Evolutionary conservation across 2,888 invertebrate genomes (phyloP).

Genomic region (Heteropelma amictum): DNA sequence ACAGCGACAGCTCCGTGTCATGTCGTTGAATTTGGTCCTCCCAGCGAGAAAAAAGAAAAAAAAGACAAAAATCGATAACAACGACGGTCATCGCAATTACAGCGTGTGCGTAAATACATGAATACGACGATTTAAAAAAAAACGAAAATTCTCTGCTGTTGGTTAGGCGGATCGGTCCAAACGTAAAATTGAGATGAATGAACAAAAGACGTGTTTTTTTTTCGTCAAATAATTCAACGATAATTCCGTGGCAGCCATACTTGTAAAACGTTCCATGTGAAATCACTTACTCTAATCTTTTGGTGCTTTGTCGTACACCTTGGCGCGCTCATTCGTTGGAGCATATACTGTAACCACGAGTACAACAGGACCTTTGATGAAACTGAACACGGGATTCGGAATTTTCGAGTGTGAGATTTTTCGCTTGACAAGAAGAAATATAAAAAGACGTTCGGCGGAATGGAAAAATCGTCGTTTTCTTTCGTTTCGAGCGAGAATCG

Average conservation of each 20-base stretch:
- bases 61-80: conserved; percentile 19
- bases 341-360: conserved; percentile 89
- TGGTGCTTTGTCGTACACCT: conserved; percentile 91
- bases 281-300: conserved; percentile 93
- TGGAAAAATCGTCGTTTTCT: too few species aligned
- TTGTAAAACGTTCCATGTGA: conserved; percentile 70
- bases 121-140: too few species aligned
- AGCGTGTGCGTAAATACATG: too few species aligned
- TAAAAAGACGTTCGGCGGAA: background rate
- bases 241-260: conserved; percentile 67
- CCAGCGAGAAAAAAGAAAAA: conserved; percentile 25
- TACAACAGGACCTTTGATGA: conserved; percentile 58
- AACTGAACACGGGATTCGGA: conserved; percentile 16
- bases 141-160: too few species aligned
- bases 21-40: conserved; percentile 17
- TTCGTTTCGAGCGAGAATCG: too few species aligned
- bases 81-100: conserved; percentile 21
- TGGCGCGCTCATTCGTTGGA: conserved; percentile 93
- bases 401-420: background rate
- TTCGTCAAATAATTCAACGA: conserved; percentile 19
- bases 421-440: background rate
- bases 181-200: conserved; percentile 35
- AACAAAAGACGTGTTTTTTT: conserved; percentile 17
- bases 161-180: conserved; percentile 57
- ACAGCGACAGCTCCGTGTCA: conserved; percentile 15